These are phyloP conservation scores for Phalangium opilio DNA, from an alignment of 2,888 invertebrate genomes.

Conservation along the genomic window DNA sequence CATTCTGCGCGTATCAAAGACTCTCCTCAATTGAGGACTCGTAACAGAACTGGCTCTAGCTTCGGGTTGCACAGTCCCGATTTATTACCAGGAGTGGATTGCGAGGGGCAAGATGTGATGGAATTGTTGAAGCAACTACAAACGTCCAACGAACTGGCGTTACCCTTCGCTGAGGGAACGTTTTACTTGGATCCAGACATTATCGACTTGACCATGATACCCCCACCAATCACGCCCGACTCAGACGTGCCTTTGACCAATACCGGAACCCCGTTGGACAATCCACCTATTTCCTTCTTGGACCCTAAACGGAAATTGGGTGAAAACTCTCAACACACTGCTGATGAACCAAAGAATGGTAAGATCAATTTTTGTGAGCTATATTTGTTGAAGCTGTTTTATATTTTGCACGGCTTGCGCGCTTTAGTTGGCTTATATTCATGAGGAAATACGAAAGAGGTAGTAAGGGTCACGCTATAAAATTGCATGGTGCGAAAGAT, in stretches of 20 bases:
- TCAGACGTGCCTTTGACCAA: constrained; percentile 5
- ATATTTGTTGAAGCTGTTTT: no score
- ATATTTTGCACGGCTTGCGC: no score
- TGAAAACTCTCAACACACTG: no score
- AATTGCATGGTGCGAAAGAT: no score
- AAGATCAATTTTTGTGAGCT: no score
- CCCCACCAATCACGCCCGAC: constrained; percentile 62
- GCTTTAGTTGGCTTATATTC: no score
- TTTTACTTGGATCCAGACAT: constrained; percentile 66
- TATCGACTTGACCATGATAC: constrained; percentile 72
- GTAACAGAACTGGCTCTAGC: constrained; percentile 39
- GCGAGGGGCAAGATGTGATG: constrained; percentile 23
- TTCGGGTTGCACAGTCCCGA: constrained; percentile 73
- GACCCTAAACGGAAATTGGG: background rate
- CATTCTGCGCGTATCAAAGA: constrained; percentile 32
- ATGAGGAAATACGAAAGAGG: no score
- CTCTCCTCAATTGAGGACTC: constrained; percentile 13
- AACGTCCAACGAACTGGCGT: constrained; percentile 27
- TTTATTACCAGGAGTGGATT: constrained; percentile 31
- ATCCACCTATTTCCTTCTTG: constrained; percentile 9
- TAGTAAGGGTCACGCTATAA: no score
- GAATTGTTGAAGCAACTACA: constrained; percentile 31
- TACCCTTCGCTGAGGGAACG: constrained; percentile 34
- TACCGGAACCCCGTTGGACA: constrained; percentile 3
- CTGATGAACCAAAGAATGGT: no score